These are phyloP conservation scores for Cygnus buccinator DNA, from an alignment of 2,113 vertebrate genomes.

Conservation along the genomic window DNA sequence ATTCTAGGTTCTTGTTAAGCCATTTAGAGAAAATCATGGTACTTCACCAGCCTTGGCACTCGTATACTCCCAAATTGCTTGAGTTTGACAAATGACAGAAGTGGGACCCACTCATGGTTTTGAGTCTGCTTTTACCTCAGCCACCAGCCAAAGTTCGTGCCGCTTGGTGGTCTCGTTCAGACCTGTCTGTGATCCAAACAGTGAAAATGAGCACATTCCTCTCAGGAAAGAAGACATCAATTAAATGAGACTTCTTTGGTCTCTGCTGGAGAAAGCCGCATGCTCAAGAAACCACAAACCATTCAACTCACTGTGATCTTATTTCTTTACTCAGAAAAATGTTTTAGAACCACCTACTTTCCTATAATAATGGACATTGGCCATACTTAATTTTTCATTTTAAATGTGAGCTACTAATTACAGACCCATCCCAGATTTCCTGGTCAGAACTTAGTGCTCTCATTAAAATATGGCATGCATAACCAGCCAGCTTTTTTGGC, in stretches of 20 bases:
- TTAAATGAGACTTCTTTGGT: neutral
- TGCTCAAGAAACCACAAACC: conserved; percentile 11
- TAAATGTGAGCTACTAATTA: neutral
- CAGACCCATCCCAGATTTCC: neutral
- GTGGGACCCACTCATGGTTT: neutral
- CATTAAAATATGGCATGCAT: neutral
- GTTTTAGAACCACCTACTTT: neutral
- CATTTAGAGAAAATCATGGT: neutral
- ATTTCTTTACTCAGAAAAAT: conserved; percentile 11
- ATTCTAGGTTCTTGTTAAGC: neutral
- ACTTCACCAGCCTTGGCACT: neutral
- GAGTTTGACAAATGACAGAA: neutral
- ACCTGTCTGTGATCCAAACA: neutral
- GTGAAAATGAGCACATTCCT: neutral
- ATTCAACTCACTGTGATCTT: neutral
- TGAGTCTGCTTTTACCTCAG: neutral
- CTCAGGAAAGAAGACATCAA: conserved; percentile 3
- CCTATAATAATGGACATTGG: neutral
- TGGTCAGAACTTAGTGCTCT: neutral
- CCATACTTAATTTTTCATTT: neutral
- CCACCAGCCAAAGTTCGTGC: neutral
- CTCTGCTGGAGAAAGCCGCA: conserved; percentile 10
- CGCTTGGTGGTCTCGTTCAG: conserved; percentile 28
- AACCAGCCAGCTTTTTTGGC: neutral
- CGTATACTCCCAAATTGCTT: neutral